Evolutionary conservation across 2,113 vertebrate species (phyloP).

Genomic region (Macquaria australasica): DNA sequence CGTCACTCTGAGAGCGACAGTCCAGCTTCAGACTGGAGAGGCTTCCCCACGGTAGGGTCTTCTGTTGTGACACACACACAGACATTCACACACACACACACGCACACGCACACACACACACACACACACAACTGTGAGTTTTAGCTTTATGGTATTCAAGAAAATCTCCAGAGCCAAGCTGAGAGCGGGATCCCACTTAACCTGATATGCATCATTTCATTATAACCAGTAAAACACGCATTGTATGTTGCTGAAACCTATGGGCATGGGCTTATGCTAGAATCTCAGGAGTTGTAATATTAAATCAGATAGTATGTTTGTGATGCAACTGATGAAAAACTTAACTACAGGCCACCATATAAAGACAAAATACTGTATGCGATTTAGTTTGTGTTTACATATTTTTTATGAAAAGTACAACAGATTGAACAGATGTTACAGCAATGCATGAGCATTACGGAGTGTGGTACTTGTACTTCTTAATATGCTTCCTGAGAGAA

Average conservation of each 20-base stretch:
- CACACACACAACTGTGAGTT: not conserved
- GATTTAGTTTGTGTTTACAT: not conserved
- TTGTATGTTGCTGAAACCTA: not conserved
- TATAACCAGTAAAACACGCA: not conserved
- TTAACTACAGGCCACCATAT: not conserved
- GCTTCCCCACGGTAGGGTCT: conserved; percentile 97
- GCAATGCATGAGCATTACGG: not conserved
- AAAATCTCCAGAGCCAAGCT: not conserved
- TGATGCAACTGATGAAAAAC: not conserved
- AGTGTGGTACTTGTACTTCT: not conserved
- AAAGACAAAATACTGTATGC: not conserved
- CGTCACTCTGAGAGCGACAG: conserved; percentile 97
- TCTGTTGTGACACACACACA: conserved; percentile 79
- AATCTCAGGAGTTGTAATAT: too few species aligned
- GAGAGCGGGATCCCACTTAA: not conserved
- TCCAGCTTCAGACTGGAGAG: conserved; percentile 94
- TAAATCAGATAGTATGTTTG: not conserved
- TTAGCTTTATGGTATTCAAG: not conserved
- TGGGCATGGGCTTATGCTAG: not conserved
- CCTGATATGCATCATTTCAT: not conserved
- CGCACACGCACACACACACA: conserved; percentile 19
- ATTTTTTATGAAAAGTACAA: not conserved
- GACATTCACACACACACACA: not conserved
- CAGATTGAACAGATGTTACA: conserved; percentile 22
- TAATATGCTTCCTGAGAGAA: conserved; percentile 8